Percentiles rank a stretch among this genome's conserved stretches.
Conservation (phyloP, 2,888 invertebrate genomes). For the Tachina lurida region DNA sequence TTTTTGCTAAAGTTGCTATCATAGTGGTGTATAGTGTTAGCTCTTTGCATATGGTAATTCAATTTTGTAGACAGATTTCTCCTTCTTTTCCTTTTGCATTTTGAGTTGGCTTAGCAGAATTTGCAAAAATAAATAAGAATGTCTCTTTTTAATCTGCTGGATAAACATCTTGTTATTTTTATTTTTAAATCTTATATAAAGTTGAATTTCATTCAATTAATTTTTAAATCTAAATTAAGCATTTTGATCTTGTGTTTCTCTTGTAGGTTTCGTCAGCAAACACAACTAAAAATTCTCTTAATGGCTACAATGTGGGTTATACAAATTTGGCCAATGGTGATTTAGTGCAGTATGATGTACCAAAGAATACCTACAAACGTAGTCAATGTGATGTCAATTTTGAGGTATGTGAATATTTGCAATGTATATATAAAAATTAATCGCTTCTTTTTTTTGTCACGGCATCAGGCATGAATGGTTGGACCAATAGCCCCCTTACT, state of each 20-base stretch:
- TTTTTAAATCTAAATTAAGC: constrained; percentile 7
- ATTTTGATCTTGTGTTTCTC: constrained; percentile 3
- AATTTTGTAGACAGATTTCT: constrained; percentile 24
- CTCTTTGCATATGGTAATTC: constrained; percentile 36
- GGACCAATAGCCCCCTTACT: no score
- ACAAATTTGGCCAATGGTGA: constrained; percentile 74
- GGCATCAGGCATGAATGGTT: no score
- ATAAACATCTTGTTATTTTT: not conserved
- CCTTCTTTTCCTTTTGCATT: not conserved
- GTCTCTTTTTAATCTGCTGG: constrained; percentile 18
- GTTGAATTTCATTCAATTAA: constrained; percentile 28
- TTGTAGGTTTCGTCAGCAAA: constrained; percentile 76
- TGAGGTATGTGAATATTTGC: constrained; percentile 76
- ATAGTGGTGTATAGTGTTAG: constrained; percentile 10
- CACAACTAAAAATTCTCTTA: constrained; percentile 73
- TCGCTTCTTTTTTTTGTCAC: no score
- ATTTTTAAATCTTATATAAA: not conserved
- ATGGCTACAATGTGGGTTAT: constrained; percentile 73
- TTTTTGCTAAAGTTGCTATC: constrained; percentile 12
- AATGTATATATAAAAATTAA: not conserved
- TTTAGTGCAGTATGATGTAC: constrained; percentile 80
- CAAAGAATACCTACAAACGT: constrained; percentile 79
- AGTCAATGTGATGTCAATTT: constrained; percentile 80
- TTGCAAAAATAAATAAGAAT: constrained; percentile 7
- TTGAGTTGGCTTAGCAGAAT: constrained; percentile 11